Evolutionary conservation across 2,888 invertebrate genomes (phyloP).

Genomic region (Saturnia pavonia): DNA sequence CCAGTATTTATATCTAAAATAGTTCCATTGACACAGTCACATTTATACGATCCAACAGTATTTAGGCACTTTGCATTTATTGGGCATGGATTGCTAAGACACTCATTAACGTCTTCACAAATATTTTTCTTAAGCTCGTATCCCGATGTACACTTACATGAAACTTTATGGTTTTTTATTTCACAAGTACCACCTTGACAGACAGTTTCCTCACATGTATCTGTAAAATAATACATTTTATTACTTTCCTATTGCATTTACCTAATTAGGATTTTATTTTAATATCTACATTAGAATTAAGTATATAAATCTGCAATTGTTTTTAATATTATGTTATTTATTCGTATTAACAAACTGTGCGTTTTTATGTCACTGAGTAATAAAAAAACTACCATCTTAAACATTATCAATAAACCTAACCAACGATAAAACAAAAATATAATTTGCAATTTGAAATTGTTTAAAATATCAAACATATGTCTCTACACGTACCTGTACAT

Average conservation of each 20-base stretch:
- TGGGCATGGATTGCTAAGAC: constrained; percentile 89
- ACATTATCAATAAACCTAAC: no score
- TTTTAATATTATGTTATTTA: neutral
- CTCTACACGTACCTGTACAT: constrained; percentile 84
- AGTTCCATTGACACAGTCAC: constrained; percentile 89
- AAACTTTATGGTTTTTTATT: constrained; percentile 86
- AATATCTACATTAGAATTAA: neutral
- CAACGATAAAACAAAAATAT: no score
- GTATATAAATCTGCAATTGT: neutral
- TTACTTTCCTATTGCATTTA: neutral
- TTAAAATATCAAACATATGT: neutral
- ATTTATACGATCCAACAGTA: constrained; percentile 88
- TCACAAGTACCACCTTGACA: constrained; percentile 92
- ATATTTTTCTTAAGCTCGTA: constrained; percentile 84
- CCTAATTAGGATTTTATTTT: neutral
- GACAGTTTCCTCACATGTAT: constrained; percentile 89
- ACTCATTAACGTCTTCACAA: constrained; percentile 92
- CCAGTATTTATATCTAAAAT: constrained; percentile 87
- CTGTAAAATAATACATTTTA: constrained; percentile 52
- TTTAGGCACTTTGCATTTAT: constrained; percentile 89
- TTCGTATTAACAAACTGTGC: no score
- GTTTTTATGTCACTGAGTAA: no score
- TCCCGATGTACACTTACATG: constrained; percentile 89
- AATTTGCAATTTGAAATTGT: no score
- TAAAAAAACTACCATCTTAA: no score